Percentiles rank a stretch among this genome's conserved stretches.
phyloP scores from a whole-genome alignment of 2,797 vertebrate genomes.

The Darevskia mixta region DNA sequence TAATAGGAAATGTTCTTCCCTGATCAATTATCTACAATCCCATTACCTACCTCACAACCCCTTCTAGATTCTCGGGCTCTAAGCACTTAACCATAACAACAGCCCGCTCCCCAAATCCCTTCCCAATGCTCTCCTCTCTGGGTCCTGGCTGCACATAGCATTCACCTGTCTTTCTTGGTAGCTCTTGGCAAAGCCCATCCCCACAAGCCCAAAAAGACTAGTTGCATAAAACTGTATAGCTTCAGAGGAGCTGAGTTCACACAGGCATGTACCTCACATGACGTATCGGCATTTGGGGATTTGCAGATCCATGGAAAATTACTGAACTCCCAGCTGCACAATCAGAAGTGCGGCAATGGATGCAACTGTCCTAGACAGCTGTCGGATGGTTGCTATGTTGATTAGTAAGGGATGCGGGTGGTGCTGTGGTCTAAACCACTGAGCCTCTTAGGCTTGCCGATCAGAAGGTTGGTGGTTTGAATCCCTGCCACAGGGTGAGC shows the following conservation, averaged over 20 bases:
- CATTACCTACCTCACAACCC: neutral
- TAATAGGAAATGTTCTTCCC: neutral
- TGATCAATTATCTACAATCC: neutral
- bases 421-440: too few relatives aligned
- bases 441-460: too few relatives aligned
- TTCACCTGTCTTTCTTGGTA: neutral
- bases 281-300: neutral
- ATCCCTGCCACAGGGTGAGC: too few relatives aligned
- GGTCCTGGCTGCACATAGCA: neutral
- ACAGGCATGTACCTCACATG: neutral
- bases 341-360: neutral
- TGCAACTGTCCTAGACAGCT: neutral
- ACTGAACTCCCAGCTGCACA: neutral
- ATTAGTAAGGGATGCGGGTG: neutral
- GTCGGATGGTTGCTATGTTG: neutral
- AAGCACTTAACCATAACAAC: neutral
- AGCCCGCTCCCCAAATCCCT: neutral
- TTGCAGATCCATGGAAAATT: neutral
- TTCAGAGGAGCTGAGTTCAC: neutral
- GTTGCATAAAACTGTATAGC: neutral
- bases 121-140: neutral
- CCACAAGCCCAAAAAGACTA: neutral
- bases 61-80: neutral
- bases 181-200: neutral
- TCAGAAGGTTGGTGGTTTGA: too few relatives aligned